A percentile compares a stretch with the other conserved stretches of the same genome.
Conservation (phyloP, 2,888 invertebrate species). For the Hydrotaea diabolus region DNA sequence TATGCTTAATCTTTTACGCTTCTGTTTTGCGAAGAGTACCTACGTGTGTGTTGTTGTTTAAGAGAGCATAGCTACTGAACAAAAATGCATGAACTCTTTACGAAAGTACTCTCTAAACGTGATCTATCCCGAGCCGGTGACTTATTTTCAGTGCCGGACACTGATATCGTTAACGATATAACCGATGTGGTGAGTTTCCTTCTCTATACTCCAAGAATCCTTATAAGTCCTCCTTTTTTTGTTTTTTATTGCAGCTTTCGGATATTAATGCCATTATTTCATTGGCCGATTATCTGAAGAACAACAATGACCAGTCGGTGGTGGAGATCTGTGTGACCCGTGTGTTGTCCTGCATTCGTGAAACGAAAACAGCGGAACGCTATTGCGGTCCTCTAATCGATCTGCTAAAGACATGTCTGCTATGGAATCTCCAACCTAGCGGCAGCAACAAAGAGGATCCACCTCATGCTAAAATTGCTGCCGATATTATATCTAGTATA, state of each 20-base stretch:
- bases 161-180: conserved; percentile 91
- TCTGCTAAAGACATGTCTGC: conserved; percentile 92
- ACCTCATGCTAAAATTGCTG: conserved; percentile 97
- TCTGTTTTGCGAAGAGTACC: not conserved
- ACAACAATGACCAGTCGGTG: conserved; percentile 95
- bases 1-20: not conserved
- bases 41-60: not conserved
- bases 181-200: conserved; percentile 88
- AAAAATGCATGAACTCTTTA: conserved; percentile 94
- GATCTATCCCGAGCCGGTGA: conserved; percentile 95
- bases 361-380: conserved; percentile 90
- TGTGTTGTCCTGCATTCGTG: conserved; percentile 94
- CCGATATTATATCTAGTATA: conserved; percentile 96
- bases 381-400: conserved; percentile 92
- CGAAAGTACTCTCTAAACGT: conserved; percentile 93
- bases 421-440: conserved; percentile 91
- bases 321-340: conserved; percentile 97
- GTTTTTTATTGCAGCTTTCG: conserved; percentile 84
- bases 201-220: conserved; percentile 1
- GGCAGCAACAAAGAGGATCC: conserved; percentile 90
- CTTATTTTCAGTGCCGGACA: conserved; percentile 93
- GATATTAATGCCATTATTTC: conserved; percentile 91
- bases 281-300: conserved; percentile 90
- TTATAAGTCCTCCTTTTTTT: conserved; percentile 26
- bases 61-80: conserved; percentile 18